Evolutionary conservation across 2,888 invertebrate genomes (phyloP), one percentile per base, ranked within the genome.

Genomic region (Helicoverpa assulta): DNA sequence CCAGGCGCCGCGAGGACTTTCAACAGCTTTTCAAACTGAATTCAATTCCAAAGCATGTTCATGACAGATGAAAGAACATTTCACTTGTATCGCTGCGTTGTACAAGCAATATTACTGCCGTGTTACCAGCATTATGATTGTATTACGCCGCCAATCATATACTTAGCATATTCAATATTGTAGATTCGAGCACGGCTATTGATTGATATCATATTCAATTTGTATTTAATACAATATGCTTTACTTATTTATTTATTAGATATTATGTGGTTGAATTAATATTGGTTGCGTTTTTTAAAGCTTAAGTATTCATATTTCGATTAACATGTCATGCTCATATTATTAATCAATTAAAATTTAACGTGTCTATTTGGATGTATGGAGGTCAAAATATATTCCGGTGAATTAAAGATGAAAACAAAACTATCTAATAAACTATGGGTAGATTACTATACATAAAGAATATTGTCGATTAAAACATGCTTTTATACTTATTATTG

Each of bases 61-160:
- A 64, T 64, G 72, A 67, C 76, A 64, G 60, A 58, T 76, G 57
- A 67, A 76, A 52, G 51, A 72, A 67, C 47, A 60, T 58, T 76
- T 71, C 67, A 16, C 55, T 60, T 76, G 54, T 58, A 57, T 58
- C 58, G 18, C 57, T 51, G 26, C 26, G 50, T 19, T 50, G n/a
- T 64, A 51, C 19, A 75, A 43, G 52, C 55, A 0, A 64, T 21
- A n/a, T 43, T n/a, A 43, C 58, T 54, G 8, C 16, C 8, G 16
- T 12, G 37, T 40, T 40, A 47, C 14, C 37, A 6, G 16, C 40
- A 50, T 50, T 50, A 50, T 50, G 18, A 29, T 71, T 58, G 51
- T 63, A 37, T 73, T 52, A 37, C 55, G 54, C 58, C 51, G 55
- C n/a, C 54, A 56, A 55, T 66, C 56, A 51, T 40, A 56, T 73